Evolutionary conservation across 2,888 invertebrate genomes (phyloP), one percentile per base, ranked within the genome.

Genomic region (Reticulitermes lucifugus): DNA sequence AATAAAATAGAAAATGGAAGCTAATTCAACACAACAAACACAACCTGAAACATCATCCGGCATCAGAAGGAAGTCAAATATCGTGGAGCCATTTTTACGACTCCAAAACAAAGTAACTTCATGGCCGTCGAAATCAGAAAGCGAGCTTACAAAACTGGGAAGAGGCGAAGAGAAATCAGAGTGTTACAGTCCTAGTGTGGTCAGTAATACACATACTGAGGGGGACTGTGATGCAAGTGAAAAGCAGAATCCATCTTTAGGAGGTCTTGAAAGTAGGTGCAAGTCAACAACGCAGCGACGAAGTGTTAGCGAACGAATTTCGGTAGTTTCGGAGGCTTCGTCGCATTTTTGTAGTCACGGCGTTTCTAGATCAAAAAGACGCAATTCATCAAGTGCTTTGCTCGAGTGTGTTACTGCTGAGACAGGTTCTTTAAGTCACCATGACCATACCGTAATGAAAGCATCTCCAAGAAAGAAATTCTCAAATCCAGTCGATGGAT

Each of bases 41-140:
- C 51, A n/a, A 22, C 43, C 43, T 18, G 77, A 73, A 73, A n/a
- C 46, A n/a, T 43, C 77, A 51, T 77, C 77, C 46, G 77, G 46
- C 10, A 18, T 22, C 41, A 77, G 77, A 43, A 77, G 77, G n/a
- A 77, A 77, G 25, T 77, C 77, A n/a, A 77, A 9, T 43, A n/a
- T 46, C n/a, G 77, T 77, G 51, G 86, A 87, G 82, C 87, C 87
- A 18, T 84, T 86, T 80, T 84, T 87, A 60, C 84, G 87, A 25
- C 84, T 87, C 12, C 85, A 73, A 41, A 86, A 86, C 85, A 77
- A 79, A 43, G 43, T 85, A 65, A 87, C 87, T 29, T 86, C 87
- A 51, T 87, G 87, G 87, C 86, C 84, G 59, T 83, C 85, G 2
- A 83, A 75, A 55, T 83, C 86, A 25, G 85, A 86, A 65, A 85